Conservation (phyloP, 1,140 invertebrate genomes). For the Dinoponera quadriceps region DNA sequence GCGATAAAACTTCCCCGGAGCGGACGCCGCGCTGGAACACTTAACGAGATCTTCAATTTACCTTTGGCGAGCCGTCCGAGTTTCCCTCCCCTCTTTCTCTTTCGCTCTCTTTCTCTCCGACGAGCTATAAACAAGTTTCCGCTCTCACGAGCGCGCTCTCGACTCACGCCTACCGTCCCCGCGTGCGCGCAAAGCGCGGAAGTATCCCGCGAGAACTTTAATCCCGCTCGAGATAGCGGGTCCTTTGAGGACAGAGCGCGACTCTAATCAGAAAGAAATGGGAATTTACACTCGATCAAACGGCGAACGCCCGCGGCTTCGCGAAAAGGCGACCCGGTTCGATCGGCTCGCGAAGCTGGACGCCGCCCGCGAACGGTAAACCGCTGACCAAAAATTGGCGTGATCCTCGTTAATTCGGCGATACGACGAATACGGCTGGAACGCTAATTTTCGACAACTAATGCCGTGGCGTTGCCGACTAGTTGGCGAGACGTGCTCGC, state of each 20-base stretch:
- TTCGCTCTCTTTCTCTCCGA: no score
- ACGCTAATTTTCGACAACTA: no score
- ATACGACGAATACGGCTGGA: no score
- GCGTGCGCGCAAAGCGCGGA: slow-evolving; percentile 19
- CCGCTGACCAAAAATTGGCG: no score
- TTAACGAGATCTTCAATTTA: slow-evolving; percentile 54
- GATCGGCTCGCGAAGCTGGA: no score
- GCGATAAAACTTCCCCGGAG: slow-evolving; percentile 28
- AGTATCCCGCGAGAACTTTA: slow-evolving; percentile 27
- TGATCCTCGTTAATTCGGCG: no score
- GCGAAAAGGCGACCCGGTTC: no score
- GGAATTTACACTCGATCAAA: slow-evolving; percentile 20
- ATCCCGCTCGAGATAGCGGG: slow-evolving; percentile 4
- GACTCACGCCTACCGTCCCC: slow-evolving; percentile 8
- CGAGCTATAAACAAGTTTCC: slow-evolving; percentile 41
- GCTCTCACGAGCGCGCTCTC: neutral
- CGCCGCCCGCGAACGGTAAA: no score
- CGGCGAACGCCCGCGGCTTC: no score
- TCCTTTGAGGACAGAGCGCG: slow-evolving; percentile 13
- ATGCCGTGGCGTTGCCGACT: no score
- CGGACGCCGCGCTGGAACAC: neutral
- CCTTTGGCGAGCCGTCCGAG: slow-evolving; percentile 40
- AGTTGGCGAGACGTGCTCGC: no score
- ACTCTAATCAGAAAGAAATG: neutral
- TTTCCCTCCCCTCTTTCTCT: neutral